phyloP scores from a whole-genome alignment of 2,888 invertebrate species.

The Stenichneumon culpator region DNA sequence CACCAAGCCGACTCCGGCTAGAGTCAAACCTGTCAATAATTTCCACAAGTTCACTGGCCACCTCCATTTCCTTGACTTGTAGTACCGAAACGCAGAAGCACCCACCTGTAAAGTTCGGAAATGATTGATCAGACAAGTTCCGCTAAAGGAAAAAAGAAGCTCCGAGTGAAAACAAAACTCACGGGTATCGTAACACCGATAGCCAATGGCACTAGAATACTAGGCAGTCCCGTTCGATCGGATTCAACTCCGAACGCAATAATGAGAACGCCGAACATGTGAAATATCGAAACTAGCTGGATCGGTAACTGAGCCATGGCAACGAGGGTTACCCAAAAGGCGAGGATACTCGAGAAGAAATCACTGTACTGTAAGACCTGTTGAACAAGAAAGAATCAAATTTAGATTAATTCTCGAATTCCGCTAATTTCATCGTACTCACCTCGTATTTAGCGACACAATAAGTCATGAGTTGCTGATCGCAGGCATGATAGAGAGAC shows the following conservation, averaged over 20 bases:
- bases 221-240: constrained; percentile 86
- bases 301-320: constrained; percentile 86
- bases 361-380: constrained; percentile 87
- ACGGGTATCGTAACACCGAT: constrained; percentile 82
- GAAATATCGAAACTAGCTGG: constrained; percentile 84
- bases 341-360: constrained; percentile 87
- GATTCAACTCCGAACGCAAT: constrained; percentile 87
- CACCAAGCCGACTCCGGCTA: constrained; percentile 86
- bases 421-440: constrained; percentile 52
- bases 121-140: constrained; percentile 2
- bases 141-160: background rate
- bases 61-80: constrained; percentile 73
- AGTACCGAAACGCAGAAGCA: constrained; percentile 75
- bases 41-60: constrained; percentile 75
- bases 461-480: constrained; percentile 85
- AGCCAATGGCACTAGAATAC: constrained; percentile 85
- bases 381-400: constrained; percentile 68
- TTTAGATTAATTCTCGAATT: background rate
- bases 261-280: constrained; percentile 86
- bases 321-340: constrained; percentile 88
- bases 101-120: constrained; percentile 72
- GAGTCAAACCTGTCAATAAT: constrained; percentile 85
- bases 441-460: constrained; percentile 85
- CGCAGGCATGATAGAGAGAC: constrained; percentile 88
- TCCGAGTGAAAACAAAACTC: constrained; percentile 64